These are phyloP conservation scores for Clarias laeviceps DNA, from an alignment of 2,797 vertebrate species.

Conservation along the genomic window DNA sequence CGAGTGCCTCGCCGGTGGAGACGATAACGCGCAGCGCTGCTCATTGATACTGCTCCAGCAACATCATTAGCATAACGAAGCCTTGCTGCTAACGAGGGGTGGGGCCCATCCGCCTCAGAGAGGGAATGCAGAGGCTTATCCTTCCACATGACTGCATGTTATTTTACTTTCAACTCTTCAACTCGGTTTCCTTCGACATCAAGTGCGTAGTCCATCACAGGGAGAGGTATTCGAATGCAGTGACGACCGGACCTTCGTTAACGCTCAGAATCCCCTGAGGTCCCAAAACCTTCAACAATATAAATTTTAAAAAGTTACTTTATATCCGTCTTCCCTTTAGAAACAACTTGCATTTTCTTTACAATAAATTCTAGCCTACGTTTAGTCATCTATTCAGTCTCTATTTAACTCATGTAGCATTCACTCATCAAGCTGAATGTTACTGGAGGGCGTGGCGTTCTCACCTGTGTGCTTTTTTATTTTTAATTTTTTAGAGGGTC, in stretches of 20 bases:
- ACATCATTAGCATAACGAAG: conserved; percentile 91
- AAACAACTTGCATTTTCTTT: neutral
- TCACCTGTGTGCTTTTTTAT: neutral
- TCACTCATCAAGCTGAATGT: neutral
- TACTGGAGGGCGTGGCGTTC: neutral
- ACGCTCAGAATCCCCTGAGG: neutral
- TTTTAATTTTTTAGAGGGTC: neutral
- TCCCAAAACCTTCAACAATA: neutral
- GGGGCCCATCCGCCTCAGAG: conserved; percentile 63
- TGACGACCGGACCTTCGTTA: neutral
- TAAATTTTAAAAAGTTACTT: neutral
- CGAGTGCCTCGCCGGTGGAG: conserved; percentile 89
- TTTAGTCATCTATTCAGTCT: neutral
- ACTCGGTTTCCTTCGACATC: neutral
- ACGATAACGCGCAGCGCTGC: conserved; percentile 90
- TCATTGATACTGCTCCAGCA: conserved; percentile 89
- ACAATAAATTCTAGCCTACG: neutral
- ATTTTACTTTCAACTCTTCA: conserved; percentile 34
- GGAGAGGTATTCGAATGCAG: neutral
- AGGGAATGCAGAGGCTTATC: conserved; percentile 11
- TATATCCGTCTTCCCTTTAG: neutral
- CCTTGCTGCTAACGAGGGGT: conserved; percentile 76
- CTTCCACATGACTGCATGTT: conserved; percentile 12
- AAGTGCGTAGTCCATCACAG: neutral
- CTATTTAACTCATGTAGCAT: neutral